phyloP scores from a whole-genome alignment of 2,113 vertebrate species.

The Carassius gibelio region DNA sequence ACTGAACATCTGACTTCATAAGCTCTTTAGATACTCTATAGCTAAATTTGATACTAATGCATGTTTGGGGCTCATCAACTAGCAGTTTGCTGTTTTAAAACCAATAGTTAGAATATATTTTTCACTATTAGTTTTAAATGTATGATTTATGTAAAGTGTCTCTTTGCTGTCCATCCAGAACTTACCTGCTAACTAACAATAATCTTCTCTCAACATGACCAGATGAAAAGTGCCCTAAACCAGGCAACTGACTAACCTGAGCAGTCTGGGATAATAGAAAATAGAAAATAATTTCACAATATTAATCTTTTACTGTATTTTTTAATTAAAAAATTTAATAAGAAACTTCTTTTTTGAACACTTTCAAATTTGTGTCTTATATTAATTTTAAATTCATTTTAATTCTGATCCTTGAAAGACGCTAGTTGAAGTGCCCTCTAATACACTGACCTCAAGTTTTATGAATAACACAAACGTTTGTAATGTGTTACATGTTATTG shows the following conservation, averaged over 20 bases:
- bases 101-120: too few species aligned
- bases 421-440: background rate
- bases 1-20: background rate
- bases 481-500: background rate
- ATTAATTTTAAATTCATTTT: background rate
- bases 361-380: background rate
- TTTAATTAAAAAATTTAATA: background rate
- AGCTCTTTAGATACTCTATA: background rate
- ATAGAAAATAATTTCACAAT: background rate
- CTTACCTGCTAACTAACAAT: background rate
- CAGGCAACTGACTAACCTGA: too few species aligned
- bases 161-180: background rate
- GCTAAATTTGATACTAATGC: background rate
- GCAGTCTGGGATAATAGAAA: background rate
- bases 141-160: too few species aligned
- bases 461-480: conserved; percentile 1
- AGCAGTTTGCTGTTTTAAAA: background rate
- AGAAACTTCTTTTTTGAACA: background rate
- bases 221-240: too few species aligned
- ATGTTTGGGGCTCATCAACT: background rate
- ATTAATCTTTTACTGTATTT: background rate
- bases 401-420: background rate
- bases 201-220: too few species aligned
- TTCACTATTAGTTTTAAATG: background rate
- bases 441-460: background rate